Base-by-base conservation (phyloP, 1,140 invertebrate species). In the Drosophila seguyi region DNA sequence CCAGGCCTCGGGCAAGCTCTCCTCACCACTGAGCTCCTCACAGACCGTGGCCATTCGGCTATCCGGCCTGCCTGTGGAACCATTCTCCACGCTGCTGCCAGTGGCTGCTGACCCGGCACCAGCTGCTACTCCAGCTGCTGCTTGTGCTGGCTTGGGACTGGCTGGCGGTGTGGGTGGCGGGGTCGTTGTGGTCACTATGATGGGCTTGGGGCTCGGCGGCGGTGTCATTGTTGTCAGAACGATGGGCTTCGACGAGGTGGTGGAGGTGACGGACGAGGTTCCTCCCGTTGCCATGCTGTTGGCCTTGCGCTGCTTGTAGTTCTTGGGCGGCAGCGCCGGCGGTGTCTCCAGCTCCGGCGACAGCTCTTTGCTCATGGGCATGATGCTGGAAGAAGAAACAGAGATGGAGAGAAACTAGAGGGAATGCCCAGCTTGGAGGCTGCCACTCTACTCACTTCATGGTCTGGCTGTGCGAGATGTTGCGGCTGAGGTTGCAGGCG, bases 321-420 rank as follows among this genome's bases (percentile, higher is more conserved):
- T 92, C 93, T 97, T 97, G 55, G 97, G 97, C 58, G 97, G 97
- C 75, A 97, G 93, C 18, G 96, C 96, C 16, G 96, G 97, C 41
- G 96, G 96, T 68, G 94, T 93, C 90, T 93, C 93, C 71, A 92
- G 88, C 55, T 92, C 93, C 62, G 81, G 74, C 8, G 80, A 88
- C 50, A 92, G 39, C 39, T 92, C 84, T 58, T 92, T 92, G 73
- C 81, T 80, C 55, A 84, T 71, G 8, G 79, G 67, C 71, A 91
- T 90, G 55, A 78, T 92, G 63, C 90, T 87, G 34, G 4, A 57
- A 39, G 4, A 57, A 39, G 1, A 13, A 20, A 16, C 0, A 16
- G 44, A 16, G 14, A 16, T 16, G 1, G 0, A 14, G 8, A n/a
- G 14, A 20, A 42, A 38, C 13, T 4, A 20, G 13, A 13, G 6